phyloP scores from a whole-genome alignment of 2,797 vertebrate genomes.

The Dipus sagitta region DNA sequence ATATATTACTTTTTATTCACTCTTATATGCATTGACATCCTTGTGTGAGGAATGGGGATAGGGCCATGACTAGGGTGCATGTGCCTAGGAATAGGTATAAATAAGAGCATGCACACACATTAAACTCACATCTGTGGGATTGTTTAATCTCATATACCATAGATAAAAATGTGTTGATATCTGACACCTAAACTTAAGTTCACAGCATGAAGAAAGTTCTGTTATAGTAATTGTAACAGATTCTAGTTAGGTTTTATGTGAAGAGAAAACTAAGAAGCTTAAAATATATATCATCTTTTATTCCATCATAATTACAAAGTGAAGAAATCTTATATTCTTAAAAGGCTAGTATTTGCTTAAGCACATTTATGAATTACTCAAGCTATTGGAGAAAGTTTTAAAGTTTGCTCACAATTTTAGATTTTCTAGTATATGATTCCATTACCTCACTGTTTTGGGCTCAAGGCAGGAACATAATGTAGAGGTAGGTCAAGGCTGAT shows the following conservation, averaged over 20 bases:
- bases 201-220: background rate
- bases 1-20: too few relatives aligned
- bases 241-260: background rate
- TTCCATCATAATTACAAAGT: background rate
- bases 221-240: background rate
- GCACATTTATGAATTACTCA: background rate
- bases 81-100: background rate
- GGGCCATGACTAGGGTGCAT: too few relatives aligned
- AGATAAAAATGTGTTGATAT: background rate
- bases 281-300: background rate
- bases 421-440: background rate
- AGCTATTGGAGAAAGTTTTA: background rate
- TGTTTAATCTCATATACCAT: background rate
- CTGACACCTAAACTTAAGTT: background rate
- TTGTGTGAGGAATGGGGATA: background rate
- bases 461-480: too few relatives aligned
- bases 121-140: background rate
- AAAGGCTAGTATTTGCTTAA: background rate
- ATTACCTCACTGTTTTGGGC: background rate
- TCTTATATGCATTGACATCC: background rate
- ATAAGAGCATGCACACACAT: accelerated
- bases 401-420: background rate
- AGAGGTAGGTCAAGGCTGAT: background rate
- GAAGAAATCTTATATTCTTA: background rate
- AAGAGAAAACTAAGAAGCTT: background rate